Conservation (phyloP, 2,888 invertebrate genomes). For the Diaphora mendica region DNA sequence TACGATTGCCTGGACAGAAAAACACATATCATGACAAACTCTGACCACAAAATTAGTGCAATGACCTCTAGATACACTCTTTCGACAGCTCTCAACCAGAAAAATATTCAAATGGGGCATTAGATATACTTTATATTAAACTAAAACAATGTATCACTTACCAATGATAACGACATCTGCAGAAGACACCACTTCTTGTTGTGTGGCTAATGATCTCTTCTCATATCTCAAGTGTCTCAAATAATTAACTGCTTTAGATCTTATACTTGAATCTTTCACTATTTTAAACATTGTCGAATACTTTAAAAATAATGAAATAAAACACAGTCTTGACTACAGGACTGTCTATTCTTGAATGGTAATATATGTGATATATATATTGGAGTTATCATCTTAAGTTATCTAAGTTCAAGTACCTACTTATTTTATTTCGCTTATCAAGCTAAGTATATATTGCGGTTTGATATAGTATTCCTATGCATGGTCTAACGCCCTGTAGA, state of each 20-base stretch:
- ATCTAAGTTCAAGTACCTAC: conserved; percentile 53
- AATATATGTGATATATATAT: conserved; percentile 25
- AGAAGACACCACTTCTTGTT: conserved; percentile 74
- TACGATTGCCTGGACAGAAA: not conserved
- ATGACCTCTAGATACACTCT: not conserved
- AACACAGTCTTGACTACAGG: conserved; percentile 24
- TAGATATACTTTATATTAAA: not conserved
- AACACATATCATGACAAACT: not conserved
- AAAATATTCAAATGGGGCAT: not conserved
- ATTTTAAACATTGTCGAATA: conserved; percentile 70
- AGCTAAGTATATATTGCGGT: conserved; percentile 22
- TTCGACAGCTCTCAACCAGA: not conserved
- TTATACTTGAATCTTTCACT: conserved; percentile 63
- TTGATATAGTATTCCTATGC: not conserved
- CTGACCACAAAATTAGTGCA: not conserved
- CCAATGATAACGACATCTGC: conserved; percentile 93
- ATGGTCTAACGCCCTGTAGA: not conserved
- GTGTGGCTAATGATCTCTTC: conserved; percentile 58
- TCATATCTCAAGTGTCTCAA: conserved; percentile 59
- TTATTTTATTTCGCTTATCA: conserved; percentile 55
- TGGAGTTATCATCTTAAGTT: conserved; percentile 36
- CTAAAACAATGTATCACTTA: conserved; percentile 62
- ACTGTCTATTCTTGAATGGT: conserved; percentile 33
- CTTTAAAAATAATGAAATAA: not conserved
- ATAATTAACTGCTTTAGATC: conserved; percentile 63